Conservation (phyloP, 2,113 vertebrate genomes). For the Turdus rufiventris region DNA sequence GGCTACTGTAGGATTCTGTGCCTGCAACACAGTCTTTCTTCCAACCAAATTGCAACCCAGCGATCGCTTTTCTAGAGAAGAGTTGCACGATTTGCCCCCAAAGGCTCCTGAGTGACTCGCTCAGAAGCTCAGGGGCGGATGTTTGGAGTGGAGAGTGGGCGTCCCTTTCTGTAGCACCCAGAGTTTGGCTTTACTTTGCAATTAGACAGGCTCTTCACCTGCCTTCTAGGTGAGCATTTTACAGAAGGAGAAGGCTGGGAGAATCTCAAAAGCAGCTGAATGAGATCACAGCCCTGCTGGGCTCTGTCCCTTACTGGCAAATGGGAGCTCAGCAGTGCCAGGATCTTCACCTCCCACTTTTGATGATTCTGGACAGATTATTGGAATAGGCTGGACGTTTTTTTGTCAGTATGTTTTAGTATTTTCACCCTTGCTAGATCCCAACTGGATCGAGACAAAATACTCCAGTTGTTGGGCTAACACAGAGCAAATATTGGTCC, state of each 20-base stretch:
- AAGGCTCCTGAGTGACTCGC: neutral
- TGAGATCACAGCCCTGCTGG: neutral
- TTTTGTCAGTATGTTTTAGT: neutral
- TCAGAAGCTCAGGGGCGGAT: neutral
- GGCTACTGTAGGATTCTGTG: neutral
- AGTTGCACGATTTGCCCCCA: neutral
- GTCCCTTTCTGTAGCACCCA: too few species aligned
- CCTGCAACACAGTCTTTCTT: neutral
- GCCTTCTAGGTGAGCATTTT: neutral
- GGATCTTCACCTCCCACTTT: neutral
- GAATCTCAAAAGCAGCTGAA: neutral
- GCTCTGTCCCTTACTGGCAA: neutral
- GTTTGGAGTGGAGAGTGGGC: accelerated
- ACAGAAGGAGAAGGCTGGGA: neutral
- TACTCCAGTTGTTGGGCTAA: neutral
- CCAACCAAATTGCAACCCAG: accelerated
- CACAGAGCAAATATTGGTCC: neutral
- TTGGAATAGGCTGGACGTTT: neutral
- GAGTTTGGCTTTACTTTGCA: neutral
- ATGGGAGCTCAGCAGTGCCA: neutral
- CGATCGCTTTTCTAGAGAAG: neutral
- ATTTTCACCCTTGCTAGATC: neutral
- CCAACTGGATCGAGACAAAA: neutral
- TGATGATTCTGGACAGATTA: neutral
- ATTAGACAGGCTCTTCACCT: too few species aligned